Base-by-base conservation (phyloP, 2,113 vertebrate genomes). In the Pollachius pollachius region DNA sequence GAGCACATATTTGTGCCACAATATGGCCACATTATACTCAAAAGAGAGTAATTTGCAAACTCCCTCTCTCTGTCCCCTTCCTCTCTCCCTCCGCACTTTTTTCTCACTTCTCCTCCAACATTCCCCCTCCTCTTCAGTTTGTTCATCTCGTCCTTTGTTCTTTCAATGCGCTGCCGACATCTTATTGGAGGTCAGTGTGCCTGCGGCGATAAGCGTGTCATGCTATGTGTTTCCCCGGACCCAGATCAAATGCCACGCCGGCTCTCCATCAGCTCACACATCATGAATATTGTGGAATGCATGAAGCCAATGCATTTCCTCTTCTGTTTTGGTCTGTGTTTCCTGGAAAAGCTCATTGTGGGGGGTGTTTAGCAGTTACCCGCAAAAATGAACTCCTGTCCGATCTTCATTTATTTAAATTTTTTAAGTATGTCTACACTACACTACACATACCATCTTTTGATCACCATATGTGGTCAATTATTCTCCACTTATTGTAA, bases 21-120 rank as follows among this genome's bases (percentile, higher is more conserved):
- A 88, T 91, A 89, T 89, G 88, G 83, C 82, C 82, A 84, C 79
- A 89, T 88, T 85, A 88, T 84, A 81, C 74, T 74, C 71, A 72
- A 27, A 27, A 73, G 79, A 63, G 73, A 78, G 64, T 67, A 68
- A 77, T 84, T 85, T 71, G 73, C 62, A 82, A 70, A 72, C 73
- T 68, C 34, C 72, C 21, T 62, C 62, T 25, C 75, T 67, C 27
- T 63, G 65, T 70, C 76, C 76, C 70, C 70, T 67, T 61, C 60
- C 64, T 62, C 52, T 65, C 65, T 64, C 23, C 23, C 67, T 73
- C 72, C 75, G 75, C 61, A 67, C 74, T 69, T 68, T 18, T 74
- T 81, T 82, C 64, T 80, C 80, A 81, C 71, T 48, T 13, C 41
- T 48, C 41, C 8, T 48, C 41, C 2, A 9, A 7, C 41, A 48